phyloP scores from a whole-genome alignment of 2,888 invertebrate species.

The Drosophila prolongata region DNA sequence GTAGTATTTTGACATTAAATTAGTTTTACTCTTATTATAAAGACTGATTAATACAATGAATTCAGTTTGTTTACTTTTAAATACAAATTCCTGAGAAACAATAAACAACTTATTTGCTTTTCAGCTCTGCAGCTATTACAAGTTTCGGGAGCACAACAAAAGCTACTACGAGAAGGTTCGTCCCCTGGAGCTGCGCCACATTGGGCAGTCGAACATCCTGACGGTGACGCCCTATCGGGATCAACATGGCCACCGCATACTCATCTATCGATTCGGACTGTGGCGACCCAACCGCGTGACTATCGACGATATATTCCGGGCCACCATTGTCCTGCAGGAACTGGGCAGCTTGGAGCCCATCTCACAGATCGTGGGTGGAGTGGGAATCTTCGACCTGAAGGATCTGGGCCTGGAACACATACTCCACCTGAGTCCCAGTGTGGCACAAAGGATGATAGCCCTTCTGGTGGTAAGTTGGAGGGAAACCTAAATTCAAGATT shows the following conservation, averaged over 20 bases:
- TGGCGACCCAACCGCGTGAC: slow-evolving; percentile 90
- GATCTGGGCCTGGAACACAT: slow-evolving; percentile 89
- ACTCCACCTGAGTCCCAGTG: slow-evolving; percentile 89
- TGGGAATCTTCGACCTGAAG: slow-evolving; percentile 90
- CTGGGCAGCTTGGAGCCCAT: slow-evolving; percentile 90
- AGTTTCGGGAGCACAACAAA: slow-evolving; percentile 90
- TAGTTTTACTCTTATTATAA: too few relatives aligned
- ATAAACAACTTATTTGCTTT: slow-evolving; percentile 11
- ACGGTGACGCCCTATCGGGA: slow-evolving; percentile 91
- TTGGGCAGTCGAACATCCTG: slow-evolving; percentile 89
- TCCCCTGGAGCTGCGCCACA: slow-evolving; percentile 87
- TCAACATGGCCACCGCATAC: slow-evolving; percentile 89
- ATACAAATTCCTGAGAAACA: not conserved
- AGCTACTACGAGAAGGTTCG: slow-evolving; percentile 88
- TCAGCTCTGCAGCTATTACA: slow-evolving; percentile 89
- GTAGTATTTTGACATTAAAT: too few relatives aligned
- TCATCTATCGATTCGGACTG: slow-evolving; percentile 89
- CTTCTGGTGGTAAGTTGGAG: slow-evolving; percentile 87
- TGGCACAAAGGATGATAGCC: slow-evolving; percentile 89
- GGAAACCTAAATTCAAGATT: too few relatives aligned
- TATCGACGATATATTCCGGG: slow-evolving; percentile 90
- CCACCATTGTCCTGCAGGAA: slow-evolving; percentile 89
- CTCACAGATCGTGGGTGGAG: slow-evolving; percentile 91
- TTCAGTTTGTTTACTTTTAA: too few relatives aligned
- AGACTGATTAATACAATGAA: too few relatives aligned